Evolutionary conservation across 2,888 invertebrate genomes (phyloP), one percentile per base, ranked within the genome.

Genomic region (Eledona agricola): DNA sequence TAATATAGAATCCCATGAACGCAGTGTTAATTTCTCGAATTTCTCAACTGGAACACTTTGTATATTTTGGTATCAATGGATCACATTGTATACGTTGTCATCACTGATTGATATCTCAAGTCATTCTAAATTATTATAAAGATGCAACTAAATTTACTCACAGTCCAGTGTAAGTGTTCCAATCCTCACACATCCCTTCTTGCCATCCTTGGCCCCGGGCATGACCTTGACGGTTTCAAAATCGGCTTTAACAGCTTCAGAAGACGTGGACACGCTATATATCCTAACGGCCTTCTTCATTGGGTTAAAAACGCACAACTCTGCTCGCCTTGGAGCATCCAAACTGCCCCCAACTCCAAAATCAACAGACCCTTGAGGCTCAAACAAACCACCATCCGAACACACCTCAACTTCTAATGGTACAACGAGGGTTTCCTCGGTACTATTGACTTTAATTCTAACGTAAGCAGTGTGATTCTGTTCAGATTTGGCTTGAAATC

Each of bases 381-480:
- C 84, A 77, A 89, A 92, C 51, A 93, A 80, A 35, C 91, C 89
- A 58, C 87, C 82, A 46, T 80, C 78, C 12, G 84, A 76, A 55
- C 77, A 75, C 46, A 93, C 90, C 79, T 92, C 90, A 43, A 93
- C 86, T 78, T 93, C 93, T 31, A 93, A 83, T 16, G 93, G 92
- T 58, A 93, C 83, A 57, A 93, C 85, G 59, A 93, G 80, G 59
- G 86, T 79, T 70, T 87, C 84, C 57, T 80, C 80, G 58, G 82
- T 83, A 66, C 81, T 81, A 69, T 85, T 87, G 56, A 89, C 82
- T 78, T 85, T 86, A 68, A 90, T 87, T 69, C 89, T 86, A 70
- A 93, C 87, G 69, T 89, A 93, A 19, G 91, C 89, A 49, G 92
- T 91, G 74, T 92, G 87, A 76, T 93, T 93, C 69, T 87, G 88